phyloP scores from a whole-genome alignment of 35 echinoderm and acorn worm species.

The Diadema setosum region DNA sequence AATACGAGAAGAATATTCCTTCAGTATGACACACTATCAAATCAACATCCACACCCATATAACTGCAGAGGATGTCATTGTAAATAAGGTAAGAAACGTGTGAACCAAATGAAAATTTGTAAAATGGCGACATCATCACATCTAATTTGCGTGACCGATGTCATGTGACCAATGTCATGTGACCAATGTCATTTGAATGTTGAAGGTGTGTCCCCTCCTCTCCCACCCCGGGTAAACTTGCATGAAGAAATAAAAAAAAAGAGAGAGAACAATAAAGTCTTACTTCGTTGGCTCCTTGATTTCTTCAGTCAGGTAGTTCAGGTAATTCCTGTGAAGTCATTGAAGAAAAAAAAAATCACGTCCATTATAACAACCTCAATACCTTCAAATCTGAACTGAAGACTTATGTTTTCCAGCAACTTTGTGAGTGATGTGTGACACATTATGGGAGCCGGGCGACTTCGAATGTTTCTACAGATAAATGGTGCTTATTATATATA shows the following conservation, averaged over 20 bases:
- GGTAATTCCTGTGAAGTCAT: constrained; percentile 87
- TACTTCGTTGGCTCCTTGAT: constrained; percentile 77
- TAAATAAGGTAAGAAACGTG: background rate
- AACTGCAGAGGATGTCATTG: background rate
- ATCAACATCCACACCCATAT: no score
- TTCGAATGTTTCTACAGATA: no score
- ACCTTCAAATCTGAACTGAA: no score
- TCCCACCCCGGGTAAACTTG: no score
- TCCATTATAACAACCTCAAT: no score
- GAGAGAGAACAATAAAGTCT: background rate
- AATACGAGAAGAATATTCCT: background rate
- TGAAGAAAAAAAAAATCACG: background rate
- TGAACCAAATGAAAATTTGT: background rate
- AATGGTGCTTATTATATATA: no score
- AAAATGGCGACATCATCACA: background rate
- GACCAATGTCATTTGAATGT: background rate
- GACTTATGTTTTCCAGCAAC: no score
- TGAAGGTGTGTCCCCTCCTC: no score
- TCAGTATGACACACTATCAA: no score
- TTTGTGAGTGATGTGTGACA: no score
- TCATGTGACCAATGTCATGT: background rate
- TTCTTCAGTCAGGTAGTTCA: constrained; percentile 93
- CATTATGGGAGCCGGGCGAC: no score
- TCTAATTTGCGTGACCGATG: background rate
- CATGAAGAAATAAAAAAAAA: background rate